phyloP scores from a whole-genome alignment of 2,888 invertebrate genomes.

The Elysia crispata region DNA sequence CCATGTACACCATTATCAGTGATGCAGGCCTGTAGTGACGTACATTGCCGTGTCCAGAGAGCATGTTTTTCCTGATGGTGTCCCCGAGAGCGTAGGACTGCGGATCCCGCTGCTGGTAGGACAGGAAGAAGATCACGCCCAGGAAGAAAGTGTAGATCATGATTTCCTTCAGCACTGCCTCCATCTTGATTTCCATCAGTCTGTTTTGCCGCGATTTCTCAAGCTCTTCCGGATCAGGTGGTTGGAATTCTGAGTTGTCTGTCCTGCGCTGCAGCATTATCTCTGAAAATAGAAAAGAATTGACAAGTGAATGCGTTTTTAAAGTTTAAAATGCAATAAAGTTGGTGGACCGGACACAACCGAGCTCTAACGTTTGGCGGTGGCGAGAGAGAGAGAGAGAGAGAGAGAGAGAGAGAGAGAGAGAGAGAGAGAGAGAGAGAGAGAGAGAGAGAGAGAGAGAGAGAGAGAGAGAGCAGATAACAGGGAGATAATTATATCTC shows the following conservation, averaged over 20 bases:
- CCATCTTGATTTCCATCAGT: constrained; percentile 75
- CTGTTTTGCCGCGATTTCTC: constrained; percentile 67
- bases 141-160: constrained; percentile 74
- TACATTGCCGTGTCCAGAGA: constrained; percentile 63
- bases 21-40: constrained; percentile 6
- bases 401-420: no score
- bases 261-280: constrained; percentile 68
- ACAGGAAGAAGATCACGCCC: constrained; percentile 75
- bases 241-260: constrained; percentile 67
- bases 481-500: no score
- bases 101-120: constrained; percentile 75
- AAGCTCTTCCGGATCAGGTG: constrained; percentile 71
- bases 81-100: constrained; percentile 66
- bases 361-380: no score
- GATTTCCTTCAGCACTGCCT: constrained; percentile 74
- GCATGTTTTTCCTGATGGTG: constrained; percentile 70
- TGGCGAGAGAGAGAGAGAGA: no score
- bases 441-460: no score
- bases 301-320: no score
- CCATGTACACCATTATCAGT: not conserved
- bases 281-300: constrained; percentile 68
- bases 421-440: no score
- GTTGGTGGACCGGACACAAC: no score
- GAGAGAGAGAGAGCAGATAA: no score
- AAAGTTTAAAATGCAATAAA: no score